Base-by-base conservation (phyloP, 2,888 invertebrate species). In the Sturmia bella region DNA sequence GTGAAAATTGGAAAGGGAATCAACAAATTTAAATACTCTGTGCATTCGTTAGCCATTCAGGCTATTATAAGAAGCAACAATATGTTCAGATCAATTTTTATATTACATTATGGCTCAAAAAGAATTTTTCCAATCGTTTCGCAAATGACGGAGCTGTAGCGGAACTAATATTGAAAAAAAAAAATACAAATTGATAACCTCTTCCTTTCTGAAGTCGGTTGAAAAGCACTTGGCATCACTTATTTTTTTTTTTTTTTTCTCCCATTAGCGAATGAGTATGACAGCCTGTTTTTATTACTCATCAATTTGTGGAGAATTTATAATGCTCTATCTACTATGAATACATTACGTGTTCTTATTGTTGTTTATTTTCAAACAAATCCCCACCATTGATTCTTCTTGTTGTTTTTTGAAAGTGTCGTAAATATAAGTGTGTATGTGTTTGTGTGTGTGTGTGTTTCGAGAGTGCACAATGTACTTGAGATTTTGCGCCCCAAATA, bases 401-500 rank as follows among this genome's bases (percentile, higher is more conserved):
- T 50, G 50, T 75, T 64, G n/a, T 59, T 66, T n/a, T 54, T 12
- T 45, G 13, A 27, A 41, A 64, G 63, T 17, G 52, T 5, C 37
- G 37, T 63, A 21, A 59, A 57, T 27, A 43, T 37, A 24, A 5
- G 6, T 45, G 11, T 11, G 6, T 39, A 15, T 19, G 37, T 2
- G 15, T 13, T 13, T 12, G 7, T 13, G 50, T 64, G 6, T 45
- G 15, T n/a, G 43, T 37, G 11, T 61, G 45, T 63, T 37, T 41
- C 41, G 54, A 13, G 43, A 32, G 52, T 41, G 15, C 41, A 45
- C 21, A 19, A 37, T 76, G 56, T 56, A 72, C 57, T 78, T 77
- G 19, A 50, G 70, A 57, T 70, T 70, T 78, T 70, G 70, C 77
- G 77, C 70, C 77, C 77, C 64, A 77, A 57, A 77, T 70, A 77